Percentiles rank a stretch among this genome's conserved stretches.
phyloP scores from a whole-genome alignment of 2,888 invertebrate genomes.

The Neoaliturus tenellus region DNA sequence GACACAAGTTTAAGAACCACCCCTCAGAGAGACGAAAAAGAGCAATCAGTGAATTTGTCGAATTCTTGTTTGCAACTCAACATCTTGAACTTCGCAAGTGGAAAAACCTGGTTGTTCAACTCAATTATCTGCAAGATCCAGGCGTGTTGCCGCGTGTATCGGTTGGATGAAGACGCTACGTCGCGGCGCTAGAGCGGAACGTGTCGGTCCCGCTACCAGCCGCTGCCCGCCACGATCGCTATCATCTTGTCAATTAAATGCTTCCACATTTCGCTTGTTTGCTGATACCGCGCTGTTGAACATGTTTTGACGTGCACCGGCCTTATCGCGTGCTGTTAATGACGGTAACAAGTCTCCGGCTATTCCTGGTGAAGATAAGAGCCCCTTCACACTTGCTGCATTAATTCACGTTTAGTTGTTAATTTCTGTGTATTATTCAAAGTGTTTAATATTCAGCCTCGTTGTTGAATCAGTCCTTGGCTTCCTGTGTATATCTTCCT shows the following conservation, averaged over 20 bases:
- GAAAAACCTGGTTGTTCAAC: too few relatives aligned
- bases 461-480: too few relatives aligned
- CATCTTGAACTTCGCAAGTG: too few relatives aligned
- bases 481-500: too few relatives aligned
- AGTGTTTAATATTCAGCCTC: too few relatives aligned
- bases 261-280: constrained; percentile 25
- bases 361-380: not conserved
- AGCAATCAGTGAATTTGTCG: too few relatives aligned
- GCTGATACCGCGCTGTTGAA: constrained; percentile 10
- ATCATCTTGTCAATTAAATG: constrained; percentile 44
- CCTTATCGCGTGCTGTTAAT: constrained; percentile 4
- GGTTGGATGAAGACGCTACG: not conserved
- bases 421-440: not conserved
- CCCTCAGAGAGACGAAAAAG: too few relatives aligned
- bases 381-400: not conserved
- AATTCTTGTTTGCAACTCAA: too few relatives aligned
- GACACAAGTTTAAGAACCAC: too few relatives aligned
- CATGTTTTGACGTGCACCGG: constrained; percentile 20
- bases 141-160: not conserved
- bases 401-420: not conserved
- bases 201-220: not conserved
- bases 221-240: constrained; percentile 32
- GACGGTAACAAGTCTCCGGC: not conserved
- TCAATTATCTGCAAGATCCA: too few relatives aligned
- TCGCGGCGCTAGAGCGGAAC: not conserved